phyloP scores from a whole-genome alignment of 2,113 vertebrate genomes.

The Oxyruncus cristatus region DNA sequence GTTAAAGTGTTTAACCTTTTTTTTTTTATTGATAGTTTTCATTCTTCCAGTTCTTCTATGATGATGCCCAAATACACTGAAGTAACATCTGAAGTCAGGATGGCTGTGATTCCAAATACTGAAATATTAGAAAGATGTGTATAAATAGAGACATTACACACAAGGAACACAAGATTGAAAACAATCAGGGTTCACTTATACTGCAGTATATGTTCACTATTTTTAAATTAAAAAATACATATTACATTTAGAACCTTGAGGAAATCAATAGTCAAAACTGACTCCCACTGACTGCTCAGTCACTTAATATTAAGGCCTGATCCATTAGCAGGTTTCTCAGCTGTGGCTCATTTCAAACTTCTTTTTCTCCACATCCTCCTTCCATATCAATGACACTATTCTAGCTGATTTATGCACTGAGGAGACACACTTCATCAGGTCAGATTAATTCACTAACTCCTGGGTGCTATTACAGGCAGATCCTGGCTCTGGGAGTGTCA shows the following conservation, averaged over 20 bases:
- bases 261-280: neutral
- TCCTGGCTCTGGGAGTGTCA: neutral
- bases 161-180: neutral
- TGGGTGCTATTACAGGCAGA: neutral
- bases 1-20: neutral
- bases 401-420: conserved; percentile 46
- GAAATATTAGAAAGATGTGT: neutral
- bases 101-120: neutral
- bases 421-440: conserved; percentile 17
- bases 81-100: neutral
- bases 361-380: conserved; percentile 9
- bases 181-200: neutral
- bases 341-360: conserved; percentile 18
- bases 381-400: conserved; percentile 1
- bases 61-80: neutral
- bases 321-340: neutral
- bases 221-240: neutral
- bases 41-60: neutral
- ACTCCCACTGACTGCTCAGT: neutral
- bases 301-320: neutral
- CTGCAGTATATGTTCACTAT: neutral
- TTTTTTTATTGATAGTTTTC: neutral
- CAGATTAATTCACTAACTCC: conserved; percentile 24
- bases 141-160: neutral
- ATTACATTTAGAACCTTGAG: neutral